Percentiles rank a stretch among this genome's conserved stretches.
Conservation (phyloP, 2,888 invertebrate genomes). For the Eueremaeus valkanovi region DNA sequence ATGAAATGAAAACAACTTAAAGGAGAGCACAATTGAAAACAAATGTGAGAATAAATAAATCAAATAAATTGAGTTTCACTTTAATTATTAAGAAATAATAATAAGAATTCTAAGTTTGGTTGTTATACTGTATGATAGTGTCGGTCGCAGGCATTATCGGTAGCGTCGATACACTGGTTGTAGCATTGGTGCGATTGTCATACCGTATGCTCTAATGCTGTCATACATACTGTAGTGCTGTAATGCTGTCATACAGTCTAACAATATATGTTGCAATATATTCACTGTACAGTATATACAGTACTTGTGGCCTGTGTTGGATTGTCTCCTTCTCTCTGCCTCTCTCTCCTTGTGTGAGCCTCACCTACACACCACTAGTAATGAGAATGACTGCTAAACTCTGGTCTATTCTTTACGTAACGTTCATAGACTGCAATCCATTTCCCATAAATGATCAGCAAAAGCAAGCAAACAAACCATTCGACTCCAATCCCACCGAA, state of each 20-base stretch:
- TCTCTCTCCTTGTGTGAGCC: no score
- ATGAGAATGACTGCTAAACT: not conserved
- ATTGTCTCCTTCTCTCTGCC: no score
- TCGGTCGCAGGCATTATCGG: not conserved
- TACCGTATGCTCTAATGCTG: no score
- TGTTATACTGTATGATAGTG: not conserved
- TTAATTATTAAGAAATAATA: not conserved
- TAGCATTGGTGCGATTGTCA: no score
- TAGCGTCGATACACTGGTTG: not conserved
- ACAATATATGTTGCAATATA: no score
- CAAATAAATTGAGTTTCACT: not conserved
- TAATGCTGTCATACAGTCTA: no score
- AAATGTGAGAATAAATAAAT: no score
- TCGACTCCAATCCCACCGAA: not conserved
- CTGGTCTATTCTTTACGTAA: conserved; percentile 13
- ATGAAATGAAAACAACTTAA: no score
- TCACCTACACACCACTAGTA: conserved; percentile 18
- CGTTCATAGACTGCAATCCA: not conserved
- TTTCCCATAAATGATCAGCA: conserved; percentile 20
- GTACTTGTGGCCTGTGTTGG: no score
- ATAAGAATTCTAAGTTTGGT: not conserved
- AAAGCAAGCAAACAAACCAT: not conserved
- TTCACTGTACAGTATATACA: no score
- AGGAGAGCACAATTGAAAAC: no score
- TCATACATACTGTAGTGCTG: no score